Evolutionary conservation across 2,113 vertebrate species (phyloP).

Genomic region (Pangasianodon gigas): DNA sequence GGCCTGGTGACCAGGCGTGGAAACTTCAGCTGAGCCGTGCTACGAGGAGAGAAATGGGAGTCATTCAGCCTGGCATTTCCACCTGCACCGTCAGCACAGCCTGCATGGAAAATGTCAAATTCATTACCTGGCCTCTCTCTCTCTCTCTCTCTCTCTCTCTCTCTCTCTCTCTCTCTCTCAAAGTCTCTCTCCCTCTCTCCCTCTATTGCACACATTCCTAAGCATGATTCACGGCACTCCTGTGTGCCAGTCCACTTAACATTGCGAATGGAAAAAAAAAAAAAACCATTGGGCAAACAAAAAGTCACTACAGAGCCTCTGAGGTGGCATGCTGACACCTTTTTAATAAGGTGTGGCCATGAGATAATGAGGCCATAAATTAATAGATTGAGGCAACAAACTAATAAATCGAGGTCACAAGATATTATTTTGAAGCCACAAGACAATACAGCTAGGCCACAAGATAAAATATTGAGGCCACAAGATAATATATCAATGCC

Average conservation of each 20-base stretch:
- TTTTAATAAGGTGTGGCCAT: neutral
- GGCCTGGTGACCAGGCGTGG: slow-evolving; percentile 19
- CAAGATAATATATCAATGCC: neutral
- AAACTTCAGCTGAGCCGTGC: slow-evolving; percentile 37
- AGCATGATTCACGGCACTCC: slow-evolving; percentile 28
- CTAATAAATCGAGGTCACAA: neutral
- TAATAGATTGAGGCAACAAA: neutral
- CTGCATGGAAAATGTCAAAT: slow-evolving; percentile 59
- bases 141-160: slow-evolving; percentile 1
- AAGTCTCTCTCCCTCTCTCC: slow-evolving; percentile 5
- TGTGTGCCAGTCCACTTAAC: slow-evolving; percentile 17
- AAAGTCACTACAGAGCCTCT: neutral
- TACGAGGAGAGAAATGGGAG: slow-evolving; percentile 39
- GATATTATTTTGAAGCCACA: neutral
- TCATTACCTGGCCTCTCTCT: slow-evolving; percentile 53
- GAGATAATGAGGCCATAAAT: neutral
- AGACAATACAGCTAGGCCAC: neutral
- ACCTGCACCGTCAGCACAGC: slow-evolving; percentile 60
- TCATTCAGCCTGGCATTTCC: slow-evolving; percentile 53
- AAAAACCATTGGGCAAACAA: neutral
- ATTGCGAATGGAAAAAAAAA: neutral
- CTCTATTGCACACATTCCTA: slow-evolving; percentile 28
- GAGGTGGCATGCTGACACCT: neutral
- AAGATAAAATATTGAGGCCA: neutral
- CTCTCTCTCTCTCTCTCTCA: neutral